Conservation (phyloP, 2,797 vertebrate genomes). For the Arremon aurantiirostris region DNA sequence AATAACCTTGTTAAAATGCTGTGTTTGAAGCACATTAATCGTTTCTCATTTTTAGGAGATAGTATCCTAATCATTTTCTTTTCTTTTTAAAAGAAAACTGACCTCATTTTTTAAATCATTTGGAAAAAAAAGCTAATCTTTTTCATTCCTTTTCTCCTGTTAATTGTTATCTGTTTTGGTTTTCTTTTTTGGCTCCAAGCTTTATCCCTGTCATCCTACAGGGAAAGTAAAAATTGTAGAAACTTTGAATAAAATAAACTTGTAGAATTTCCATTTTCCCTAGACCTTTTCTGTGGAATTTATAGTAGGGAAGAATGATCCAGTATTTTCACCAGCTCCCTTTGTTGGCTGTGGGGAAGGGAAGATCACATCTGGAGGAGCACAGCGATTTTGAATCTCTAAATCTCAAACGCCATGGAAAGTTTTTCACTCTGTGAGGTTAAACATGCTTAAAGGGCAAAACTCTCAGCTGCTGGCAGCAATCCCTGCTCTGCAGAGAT, state of each 20-base stretch:
- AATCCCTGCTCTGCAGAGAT: neutral
- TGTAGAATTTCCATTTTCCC: neutral
- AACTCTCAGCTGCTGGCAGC: neutral
- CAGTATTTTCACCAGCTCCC: neutral
- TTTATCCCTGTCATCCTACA: neutral
- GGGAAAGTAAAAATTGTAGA: neutral
- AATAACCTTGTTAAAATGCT: neutral
- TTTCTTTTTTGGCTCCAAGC: neutral
- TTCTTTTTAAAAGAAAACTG: neutral
- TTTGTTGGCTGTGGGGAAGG: neutral
- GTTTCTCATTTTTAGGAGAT: neutral
- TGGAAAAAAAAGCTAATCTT: neutral
- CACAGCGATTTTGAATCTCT: neutral
- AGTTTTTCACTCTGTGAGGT: neutral
- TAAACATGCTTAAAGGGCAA: neutral
- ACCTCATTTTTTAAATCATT: neutral
- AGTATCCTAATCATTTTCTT: fast-evolving
- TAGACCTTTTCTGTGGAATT: neutral
- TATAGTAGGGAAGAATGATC: neutral
- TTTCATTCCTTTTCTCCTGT: neutral
- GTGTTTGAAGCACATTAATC: neutral
- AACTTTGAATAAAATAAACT: neutral
- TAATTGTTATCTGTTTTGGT: neutral
- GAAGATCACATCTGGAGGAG: neutral
- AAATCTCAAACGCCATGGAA: neutral